Evolutionary conservation across 2,888 invertebrate species (phyloP), one percentile per base, ranked within the genome.

Genomic region (Branchipolynoe longqiensis): DNA sequence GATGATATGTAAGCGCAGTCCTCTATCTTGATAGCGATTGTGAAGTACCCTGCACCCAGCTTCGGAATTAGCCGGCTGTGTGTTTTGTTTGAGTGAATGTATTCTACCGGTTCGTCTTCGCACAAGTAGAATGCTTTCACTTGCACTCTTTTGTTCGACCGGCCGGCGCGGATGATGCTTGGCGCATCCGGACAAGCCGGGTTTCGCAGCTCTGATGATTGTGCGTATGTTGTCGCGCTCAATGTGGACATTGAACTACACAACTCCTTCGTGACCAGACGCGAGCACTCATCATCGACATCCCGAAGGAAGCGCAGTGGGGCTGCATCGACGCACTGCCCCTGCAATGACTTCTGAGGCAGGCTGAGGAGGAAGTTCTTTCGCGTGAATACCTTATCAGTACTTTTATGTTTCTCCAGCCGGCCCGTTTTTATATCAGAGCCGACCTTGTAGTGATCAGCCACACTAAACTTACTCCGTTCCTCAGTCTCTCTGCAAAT

Each of bases 241-340:
- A 92, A 89, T 0, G 88, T 85, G 6, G 91, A 90, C 22, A 88
- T 73, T 0, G 81, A 38, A 0, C 83, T 69, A 83, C 92, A 93
- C 14, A 89, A 69, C 4, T 85, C 87, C 4, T 64, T 58, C 12
- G 90, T 89, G 81, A 92, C 85, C 8, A 84, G 69, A 41, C 88
- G 87, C 6, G 88, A 87, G 86, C 93, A 93, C 33, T 88, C 82
- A 22, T 89, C 86, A 28, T 89, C 85, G 0, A 89, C 33, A 74
- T 92, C 90, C 4, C 84, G 85, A 40, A 92, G 89, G 86, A 89
- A 93, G 0, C 87, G 88, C 4, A 93, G 90, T 8, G 92, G 92
- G 3, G 91, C 89, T 0, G 90, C 89, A 3, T 86, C 85, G 0
- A 91, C 86, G 84, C 92, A 92, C 48, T 89, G 87, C 22, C 92